Percentiles rank a stretch among this genome's conserved stretches.
phyloP scores from a whole-genome alignment of 1,140 invertebrate genomes.

The Ips nitidus region DNA sequence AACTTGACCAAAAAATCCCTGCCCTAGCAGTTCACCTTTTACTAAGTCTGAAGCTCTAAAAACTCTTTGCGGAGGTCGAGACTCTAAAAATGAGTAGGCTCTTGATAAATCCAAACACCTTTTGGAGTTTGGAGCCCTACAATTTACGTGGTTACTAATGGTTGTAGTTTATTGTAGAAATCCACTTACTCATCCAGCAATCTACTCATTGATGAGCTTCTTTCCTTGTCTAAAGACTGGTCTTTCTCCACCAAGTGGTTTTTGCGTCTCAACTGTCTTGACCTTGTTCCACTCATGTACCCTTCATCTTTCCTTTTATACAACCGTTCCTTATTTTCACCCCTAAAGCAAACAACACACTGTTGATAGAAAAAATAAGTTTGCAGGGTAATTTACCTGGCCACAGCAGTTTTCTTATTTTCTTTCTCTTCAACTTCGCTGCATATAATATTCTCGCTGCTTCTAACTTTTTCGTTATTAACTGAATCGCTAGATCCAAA shows the following conservation, averaged over 20 bases:
- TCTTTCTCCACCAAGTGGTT: constrained; percentile 49
- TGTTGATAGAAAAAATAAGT: not conserved
- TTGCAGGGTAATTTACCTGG: not conserved
- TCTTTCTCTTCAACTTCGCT: constrained; percentile 8
- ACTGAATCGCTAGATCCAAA: constrained; percentile 42
- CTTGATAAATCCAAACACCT: constrained; percentile 72
- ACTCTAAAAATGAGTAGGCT: constrained; percentile 85
- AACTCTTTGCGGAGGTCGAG: constrained; percentile 74
- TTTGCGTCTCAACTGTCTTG: constrained; percentile 54
- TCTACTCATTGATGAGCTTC: constrained; percentile 82
- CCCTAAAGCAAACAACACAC: constrained; percentile 43
- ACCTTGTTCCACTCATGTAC: constrained; percentile 52
- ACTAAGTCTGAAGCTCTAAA: constrained; percentile 88
- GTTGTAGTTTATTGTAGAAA: not conserved
- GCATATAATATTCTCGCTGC: constrained; percentile 26
- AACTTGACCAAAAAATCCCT: constrained; percentile 92
- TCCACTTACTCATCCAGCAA: constrained; percentile 70
- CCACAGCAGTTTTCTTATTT: constrained; percentile 15
- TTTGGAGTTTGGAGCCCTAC: constrained; percentile 46
- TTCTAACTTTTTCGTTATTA: constrained; percentile 18
- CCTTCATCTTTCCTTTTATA: constrained; percentile 70
- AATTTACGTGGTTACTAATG: constrained; percentile 6
- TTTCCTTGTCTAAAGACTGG: constrained; percentile 65
- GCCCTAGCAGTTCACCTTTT: constrained; percentile 85
- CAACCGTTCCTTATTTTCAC: constrained; percentile 61